Evolutionary conservation across 2,888 invertebrate species (phyloP).

Genomic region (Rhamnusium bicolor): DNA sequence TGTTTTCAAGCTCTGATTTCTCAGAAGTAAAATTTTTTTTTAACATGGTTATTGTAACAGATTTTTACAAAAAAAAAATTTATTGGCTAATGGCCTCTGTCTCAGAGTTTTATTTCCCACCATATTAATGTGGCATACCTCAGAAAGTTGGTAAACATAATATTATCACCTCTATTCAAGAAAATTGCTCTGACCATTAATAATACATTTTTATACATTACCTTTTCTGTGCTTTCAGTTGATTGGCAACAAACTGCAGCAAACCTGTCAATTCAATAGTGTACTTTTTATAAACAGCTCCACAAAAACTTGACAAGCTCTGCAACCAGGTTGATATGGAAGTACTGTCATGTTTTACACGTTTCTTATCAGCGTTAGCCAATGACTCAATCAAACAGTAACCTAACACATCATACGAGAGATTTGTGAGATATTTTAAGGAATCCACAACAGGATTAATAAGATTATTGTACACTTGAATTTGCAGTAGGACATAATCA

Average conservation of each 20-base stretch:
- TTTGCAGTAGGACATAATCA: slow-evolving; percentile 82
- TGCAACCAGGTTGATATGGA: slow-evolving; percentile 96
- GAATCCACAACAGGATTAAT: slow-evolving; percentile 95
- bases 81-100: no score
- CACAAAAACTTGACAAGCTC: slow-evolving; percentile 95
- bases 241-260: slow-evolving; percentile 97
- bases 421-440: slow-evolving; percentile 93
- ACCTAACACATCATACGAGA: slow-evolving; percentile 96
- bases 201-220: slow-evolving; percentile 65
- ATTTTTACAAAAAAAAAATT: no score
- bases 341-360: slow-evolving; percentile 91
- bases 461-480: slow-evolving; percentile 70
- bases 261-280: slow-evolving; percentile 95
- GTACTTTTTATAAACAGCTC: slow-evolving; percentile 97
- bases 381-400: slow-evolving; percentile 96
- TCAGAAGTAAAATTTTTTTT: no score
- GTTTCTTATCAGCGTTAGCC: slow-evolving; percentile 82
- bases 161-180: no score
- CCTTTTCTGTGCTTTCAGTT: slow-evolving; percentile 97
- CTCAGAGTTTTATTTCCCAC: no score
- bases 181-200: no score
- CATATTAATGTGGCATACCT: no score
- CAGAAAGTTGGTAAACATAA: no score
- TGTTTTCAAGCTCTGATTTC: no score
- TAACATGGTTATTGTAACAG: no score